phyloP scores from a whole-genome alignment of 2,888 invertebrate genomes.

The Meteorus cinctellus region DNA sequence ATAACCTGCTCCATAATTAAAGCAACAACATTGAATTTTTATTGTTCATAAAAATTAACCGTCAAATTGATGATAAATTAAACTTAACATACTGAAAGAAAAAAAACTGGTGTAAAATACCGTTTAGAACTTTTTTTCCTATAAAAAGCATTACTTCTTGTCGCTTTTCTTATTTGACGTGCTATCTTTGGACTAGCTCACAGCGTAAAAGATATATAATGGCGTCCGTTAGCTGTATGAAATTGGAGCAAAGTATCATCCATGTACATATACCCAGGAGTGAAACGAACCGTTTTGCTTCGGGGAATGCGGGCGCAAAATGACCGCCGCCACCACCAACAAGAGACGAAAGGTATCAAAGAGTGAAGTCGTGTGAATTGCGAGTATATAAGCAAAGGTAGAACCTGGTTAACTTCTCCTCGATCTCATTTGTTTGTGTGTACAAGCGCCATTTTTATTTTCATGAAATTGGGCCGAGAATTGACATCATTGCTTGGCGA shows the following conservation, averaged over 20 bases:
- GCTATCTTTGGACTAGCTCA: background rate
- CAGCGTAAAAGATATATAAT: conserved; percentile 28
- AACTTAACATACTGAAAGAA: background rate
- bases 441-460: conserved; percentile 13
- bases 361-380: conserved; percentile 30
- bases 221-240: conserved; percentile 47
- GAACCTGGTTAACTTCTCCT: conserved; percentile 27
- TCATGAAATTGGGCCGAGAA: conserved; percentile 30
- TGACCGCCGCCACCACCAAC: background rate
- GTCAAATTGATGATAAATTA: background rate
- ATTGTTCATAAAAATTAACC: background rate
- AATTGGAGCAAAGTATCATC: conserved; percentile 47
- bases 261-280: conserved; percentile 14
- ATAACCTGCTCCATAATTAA: background rate
- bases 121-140: background rate
- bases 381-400: conserved; percentile 13
- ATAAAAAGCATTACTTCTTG: background rate
- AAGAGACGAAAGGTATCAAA: background rate
- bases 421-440: background rate
- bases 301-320: conserved; percentile 31
- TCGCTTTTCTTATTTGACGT: background rate
- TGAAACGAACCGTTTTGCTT: conserved; percentile 42
- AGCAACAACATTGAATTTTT: background rate
- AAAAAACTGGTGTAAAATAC: background rate
- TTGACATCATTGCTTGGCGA: background rate